These are phyloP conservation scores for Kryptolebias marmoratus DNA, from an alignment of 2,113 vertebrate species.

Conservation along the genomic window DNA sequence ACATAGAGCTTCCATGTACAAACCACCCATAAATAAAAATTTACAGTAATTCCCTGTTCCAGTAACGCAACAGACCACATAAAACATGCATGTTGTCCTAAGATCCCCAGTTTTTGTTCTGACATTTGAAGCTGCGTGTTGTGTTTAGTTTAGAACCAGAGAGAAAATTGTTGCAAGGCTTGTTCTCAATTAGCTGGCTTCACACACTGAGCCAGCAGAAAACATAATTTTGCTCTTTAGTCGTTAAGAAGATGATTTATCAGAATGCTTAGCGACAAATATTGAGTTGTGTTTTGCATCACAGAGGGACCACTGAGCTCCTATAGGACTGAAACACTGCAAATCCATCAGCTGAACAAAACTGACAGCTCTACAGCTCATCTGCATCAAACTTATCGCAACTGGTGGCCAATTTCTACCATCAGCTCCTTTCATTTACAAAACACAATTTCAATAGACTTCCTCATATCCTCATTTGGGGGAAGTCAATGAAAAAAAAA, in stretches of 20 bases:
- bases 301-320: constrained; percentile 20
- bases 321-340: constrained; percentile 36
- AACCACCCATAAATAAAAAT: constrained; percentile 44
- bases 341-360: constrained; percentile 40
- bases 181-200: constrained; percentile 44
- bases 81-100: constrained; percentile 18
- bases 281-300: constrained; percentile 43
- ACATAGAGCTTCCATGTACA: constrained; percentile 42
- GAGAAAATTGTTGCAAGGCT: constrained; percentile 27
- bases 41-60: constrained; percentile 19
- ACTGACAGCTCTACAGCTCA: constrained; percentile 42
- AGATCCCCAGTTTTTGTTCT: constrained; percentile 33
- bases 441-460: constrained; percentile 70
- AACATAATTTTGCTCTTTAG: constrained; percentile 35
- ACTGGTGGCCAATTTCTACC: constrained; percentile 48
- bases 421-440: constrained; percentile 65
- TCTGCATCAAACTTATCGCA: constrained; percentile 43
- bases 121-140: background rate
- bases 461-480: constrained; percentile 56
- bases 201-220: constrained; percentile 23
- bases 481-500: constrained; percentile 51
- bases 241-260: constrained; percentile 61
- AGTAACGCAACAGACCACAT: constrained; percentile 38
- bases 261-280: constrained; percentile 41
- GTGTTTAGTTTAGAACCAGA: constrained; percentile 15